Evolutionary conservation across 2,113 vertebrate genomes (phyloP).

Genomic region (Oplegnathus fasciatus): DNA sequence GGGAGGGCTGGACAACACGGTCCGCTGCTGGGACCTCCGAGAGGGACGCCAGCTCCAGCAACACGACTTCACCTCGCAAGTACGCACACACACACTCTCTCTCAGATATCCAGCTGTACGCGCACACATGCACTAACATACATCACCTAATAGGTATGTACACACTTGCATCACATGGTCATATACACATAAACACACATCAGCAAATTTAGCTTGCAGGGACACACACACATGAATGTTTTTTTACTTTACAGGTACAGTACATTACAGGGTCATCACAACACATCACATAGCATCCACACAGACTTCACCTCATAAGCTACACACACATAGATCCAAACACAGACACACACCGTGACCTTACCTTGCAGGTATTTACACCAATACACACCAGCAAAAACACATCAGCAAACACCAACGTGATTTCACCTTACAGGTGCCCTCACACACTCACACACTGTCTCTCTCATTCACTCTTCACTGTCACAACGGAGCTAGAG

Average conservation of each 20-base stretch:
- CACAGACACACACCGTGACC: not conserved
- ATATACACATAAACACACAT: not conserved
- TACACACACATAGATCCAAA: not conserved
- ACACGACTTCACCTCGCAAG: constrained; percentile 87
- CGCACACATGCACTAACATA: constrained; percentile 14
- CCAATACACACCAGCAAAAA: not conserved
- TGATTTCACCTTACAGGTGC: not conserved
- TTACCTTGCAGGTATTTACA: not conserved
- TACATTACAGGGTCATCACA: not conserved
- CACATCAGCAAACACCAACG: not conserved
- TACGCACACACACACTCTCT: constrained; percentile 15
- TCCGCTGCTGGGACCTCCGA: constrained; percentile 86
- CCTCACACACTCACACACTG: not conserved
- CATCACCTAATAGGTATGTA: constrained; percentile 52
- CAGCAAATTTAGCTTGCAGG: not conserved
- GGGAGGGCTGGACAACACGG: constrained; percentile 86
- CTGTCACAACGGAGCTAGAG: constrained; percentile 51
- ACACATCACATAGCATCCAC: not conserved
- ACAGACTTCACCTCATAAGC: not conserved
- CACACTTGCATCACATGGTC: not conserved
- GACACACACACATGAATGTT: not conserved
- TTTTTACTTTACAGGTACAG: not conserved
- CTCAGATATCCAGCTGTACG: too few species aligned
- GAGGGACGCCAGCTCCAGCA: constrained; percentile 86
- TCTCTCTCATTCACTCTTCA: constrained; percentile 27